These are phyloP conservation scores for Sterna hirundo DNA, from an alignment of 2,113 vertebrate species.

Conservation along the genomic window DNA sequence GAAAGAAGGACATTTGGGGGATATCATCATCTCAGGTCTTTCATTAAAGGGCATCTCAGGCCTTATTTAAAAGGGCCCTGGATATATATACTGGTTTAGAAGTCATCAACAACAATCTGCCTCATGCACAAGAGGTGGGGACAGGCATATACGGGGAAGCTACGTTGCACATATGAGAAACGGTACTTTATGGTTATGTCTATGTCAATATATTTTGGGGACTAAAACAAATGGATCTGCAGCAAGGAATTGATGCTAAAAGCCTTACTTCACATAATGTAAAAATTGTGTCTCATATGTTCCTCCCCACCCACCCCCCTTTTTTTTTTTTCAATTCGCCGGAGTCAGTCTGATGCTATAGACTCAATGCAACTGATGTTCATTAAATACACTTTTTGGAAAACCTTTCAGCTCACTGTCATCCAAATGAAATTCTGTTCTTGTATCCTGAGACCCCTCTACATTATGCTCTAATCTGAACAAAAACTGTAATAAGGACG, in stretches of 20 bases:
- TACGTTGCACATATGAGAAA: not conserved
- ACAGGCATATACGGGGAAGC: not conserved
- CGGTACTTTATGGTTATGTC: not conserved
- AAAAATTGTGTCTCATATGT: not conserved
- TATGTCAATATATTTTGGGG: not conserved
- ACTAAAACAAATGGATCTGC: not conserved
- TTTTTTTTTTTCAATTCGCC: not conserved
- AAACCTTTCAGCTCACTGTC: not conserved
- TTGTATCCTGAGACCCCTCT: not conserved
- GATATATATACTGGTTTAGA: not conserved
- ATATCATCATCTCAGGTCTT: not conserved
- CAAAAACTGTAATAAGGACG: not conserved
- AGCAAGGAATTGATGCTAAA: not conserved
- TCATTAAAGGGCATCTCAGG: not conserved
- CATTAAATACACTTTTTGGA: not conserved
- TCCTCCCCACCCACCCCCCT: too few species aligned
- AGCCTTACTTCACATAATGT: not conserved
- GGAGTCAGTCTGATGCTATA: not conserved
- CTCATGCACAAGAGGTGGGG: rapidly evolving
- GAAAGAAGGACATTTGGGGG: not conserved
- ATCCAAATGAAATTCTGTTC: not conserved
- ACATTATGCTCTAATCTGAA: not conserved
- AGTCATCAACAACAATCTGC: not conserved
- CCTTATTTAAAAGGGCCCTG: not conserved
- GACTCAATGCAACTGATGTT: not conserved